Evolutionary conservation across 2,888 invertebrate genomes (phyloP), one percentile per base, ranked within the genome.

Genomic region (Tachina grossa): DNA sequence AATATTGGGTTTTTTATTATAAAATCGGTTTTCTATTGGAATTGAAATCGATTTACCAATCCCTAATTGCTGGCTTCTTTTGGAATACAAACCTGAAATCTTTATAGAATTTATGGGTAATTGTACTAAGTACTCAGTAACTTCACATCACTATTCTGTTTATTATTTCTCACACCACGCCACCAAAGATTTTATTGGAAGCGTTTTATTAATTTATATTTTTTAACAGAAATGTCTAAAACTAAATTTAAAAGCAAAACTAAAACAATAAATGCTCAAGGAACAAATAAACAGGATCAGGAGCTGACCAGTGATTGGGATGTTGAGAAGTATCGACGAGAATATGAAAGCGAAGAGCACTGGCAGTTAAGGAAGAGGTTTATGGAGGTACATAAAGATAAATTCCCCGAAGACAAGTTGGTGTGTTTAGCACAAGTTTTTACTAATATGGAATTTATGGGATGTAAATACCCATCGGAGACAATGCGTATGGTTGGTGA

Each of bases 391-490:
- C 97, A 98, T 90, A 95, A 96, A 88, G 95, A 96, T 11, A 95
- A 95, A 88, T 97, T 97, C 90, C 94, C 96, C 0, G 96, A 96
- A 90, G 95, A 96, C 0, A 95, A 97, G 89, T 93, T 99, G 3
- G 94, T 98, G 0, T 98, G 98, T 83, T 93, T 98, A 69, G 98
- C 98, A 0, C 97, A 97, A 93, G 95, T 97, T n/a, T 98, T 97
- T 90, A 96, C 96, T 0, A 99, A 98, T 90, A 95, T 98, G 93
- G 91, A 91, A 85, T 92, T 92, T 66, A 89, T 92, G 89, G 91
- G 92, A 8, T 91, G 92, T 96, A 92, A 96, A 88, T 98, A 98
- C 92, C 97, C 98, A 0, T 93, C 94, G 49, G 95, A 96, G 83
- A 96, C 97, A 0, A 98, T 98, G 98, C 93, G 94, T 49, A 93